A percentile compares a stretch with the other conserved stretches of the same genome.
These are phyloP conservation scores for Triplophysa tibetana DNA, from an alignment of 2,113 vertebrate species.

Conservation along the genomic window DNA sequence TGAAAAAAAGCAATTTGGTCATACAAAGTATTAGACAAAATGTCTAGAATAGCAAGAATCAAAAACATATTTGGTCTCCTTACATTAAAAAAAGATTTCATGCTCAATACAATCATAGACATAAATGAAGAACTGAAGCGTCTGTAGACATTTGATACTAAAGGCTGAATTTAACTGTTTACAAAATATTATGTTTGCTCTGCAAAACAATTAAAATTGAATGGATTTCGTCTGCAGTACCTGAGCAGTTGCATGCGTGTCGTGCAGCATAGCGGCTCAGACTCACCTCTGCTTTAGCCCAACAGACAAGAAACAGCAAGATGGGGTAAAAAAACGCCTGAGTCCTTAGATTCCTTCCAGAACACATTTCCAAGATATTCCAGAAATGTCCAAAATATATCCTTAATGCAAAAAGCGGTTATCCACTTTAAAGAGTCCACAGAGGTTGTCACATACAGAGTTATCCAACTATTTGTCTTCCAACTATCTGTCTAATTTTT, in stretches of 20 bases:
- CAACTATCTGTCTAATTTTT: not conserved
- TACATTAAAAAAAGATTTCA: not conserved
- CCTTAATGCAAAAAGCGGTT: slow-evolving; percentile 8
- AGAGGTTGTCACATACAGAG: not conserved
- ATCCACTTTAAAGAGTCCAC: not conserved
- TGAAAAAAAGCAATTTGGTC: too few species aligned
- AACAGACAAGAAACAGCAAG: slow-evolving; percentile 17
- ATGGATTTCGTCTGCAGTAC: not conserved
- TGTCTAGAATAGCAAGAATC: not conserved
- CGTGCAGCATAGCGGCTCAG: not conserved
- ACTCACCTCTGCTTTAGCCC: slow-evolving; percentile 44
- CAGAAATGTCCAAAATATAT: slow-evolving; percentile 22
- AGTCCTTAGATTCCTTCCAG: slow-evolving; percentile 7
- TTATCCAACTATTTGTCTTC: not conserved
- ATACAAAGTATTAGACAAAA: too few species aligned
- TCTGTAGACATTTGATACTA: too few species aligned
- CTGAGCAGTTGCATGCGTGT: not conserved
- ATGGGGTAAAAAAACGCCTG: not conserved
- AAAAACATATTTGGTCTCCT: not conserved
- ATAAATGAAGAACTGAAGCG: not conserved
- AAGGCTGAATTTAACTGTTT: too few species aligned
- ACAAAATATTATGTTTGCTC: too few species aligned
- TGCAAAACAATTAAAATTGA: not conserved
- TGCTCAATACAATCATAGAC: not conserved
- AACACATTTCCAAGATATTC: slow-evolving; percentile 24